These are phyloP conservation scores for Jacana jacana DNA, from an alignment of 2,113 vertebrate genomes.

Conservation along the genomic window DNA sequence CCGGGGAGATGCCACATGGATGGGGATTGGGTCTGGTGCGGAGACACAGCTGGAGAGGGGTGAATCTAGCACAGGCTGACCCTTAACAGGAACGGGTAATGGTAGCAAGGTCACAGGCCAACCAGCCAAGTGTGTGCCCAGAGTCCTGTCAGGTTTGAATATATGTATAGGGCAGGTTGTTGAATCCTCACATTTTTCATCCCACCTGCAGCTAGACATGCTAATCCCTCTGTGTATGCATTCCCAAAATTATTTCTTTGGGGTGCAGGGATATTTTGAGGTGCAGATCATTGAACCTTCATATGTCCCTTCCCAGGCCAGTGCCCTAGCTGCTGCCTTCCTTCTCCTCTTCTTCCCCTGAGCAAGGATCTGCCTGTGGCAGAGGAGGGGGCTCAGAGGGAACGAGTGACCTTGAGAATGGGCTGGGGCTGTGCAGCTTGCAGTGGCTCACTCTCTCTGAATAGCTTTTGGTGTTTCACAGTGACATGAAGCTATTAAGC, in stretches of 20 bases:
- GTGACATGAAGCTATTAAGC: background rate
- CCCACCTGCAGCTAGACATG: background rate
- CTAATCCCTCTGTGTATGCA: rapidly evolving
- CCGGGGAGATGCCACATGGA: background rate
- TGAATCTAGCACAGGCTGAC: background rate
- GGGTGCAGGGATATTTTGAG: background rate
- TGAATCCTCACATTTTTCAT: rapidly evolving
- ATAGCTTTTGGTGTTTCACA: background rate
- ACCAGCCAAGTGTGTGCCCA: background rate
- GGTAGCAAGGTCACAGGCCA: background rate
- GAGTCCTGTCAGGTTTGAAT: background rate
- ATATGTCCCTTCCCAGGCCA: rapidly evolving
- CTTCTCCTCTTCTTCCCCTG: background rate
- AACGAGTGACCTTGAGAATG: background rate
- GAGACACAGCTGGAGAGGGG: background rate
- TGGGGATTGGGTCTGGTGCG: background rate
- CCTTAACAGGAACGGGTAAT: background rate
- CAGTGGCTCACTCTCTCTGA: background rate
- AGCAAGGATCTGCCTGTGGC: background rate
- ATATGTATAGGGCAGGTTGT: rapidly evolving
- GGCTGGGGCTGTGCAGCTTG: background rate
- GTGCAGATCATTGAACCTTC: background rate
- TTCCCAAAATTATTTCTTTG: rapidly evolving
- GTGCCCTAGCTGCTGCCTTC: background rate
- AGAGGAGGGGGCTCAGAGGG: background rate